These are phyloP conservation scores for honey bee (Apis mellifera) DNA, from an alignment of 1,140 invertebrate genomes.

Conservation along the genomic window DNA sequence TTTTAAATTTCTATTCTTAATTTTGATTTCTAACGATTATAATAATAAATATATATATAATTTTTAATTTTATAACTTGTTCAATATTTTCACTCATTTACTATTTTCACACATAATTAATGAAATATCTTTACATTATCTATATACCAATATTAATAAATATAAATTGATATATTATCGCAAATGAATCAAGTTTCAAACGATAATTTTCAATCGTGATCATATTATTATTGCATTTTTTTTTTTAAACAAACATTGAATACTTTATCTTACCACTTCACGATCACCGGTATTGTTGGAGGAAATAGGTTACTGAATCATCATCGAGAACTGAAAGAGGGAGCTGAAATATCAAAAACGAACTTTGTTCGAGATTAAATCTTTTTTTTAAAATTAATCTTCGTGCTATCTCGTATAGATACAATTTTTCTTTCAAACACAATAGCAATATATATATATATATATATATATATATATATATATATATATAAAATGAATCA, in stretches of 20 bases:
- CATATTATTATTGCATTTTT: not conserved
- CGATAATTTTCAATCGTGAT: not conserved
- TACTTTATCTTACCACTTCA: not conserved
- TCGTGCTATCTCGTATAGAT: not conserved
- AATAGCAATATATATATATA: not conserved
- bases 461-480: not conserved
- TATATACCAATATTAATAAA: no score
- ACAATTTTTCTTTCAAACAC: not conserved
- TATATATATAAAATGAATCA: not conserved
- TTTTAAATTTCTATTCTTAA: no score
- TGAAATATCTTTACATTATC: no score
- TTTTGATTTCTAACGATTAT: no score
- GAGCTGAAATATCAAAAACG: constrained; percentile 6
- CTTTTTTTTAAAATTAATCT: not conserved
- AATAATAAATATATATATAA: no score
- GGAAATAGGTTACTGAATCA: not conserved
- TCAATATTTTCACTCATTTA: no score
- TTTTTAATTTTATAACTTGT: no score
- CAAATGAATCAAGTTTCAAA: not conserved
- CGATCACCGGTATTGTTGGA: not conserved
- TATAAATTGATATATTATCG: no score
- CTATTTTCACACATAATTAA: no score
- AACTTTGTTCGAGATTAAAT: not conserved
- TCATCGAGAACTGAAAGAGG: not conserved
- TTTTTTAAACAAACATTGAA: not conserved